Conservation (phyloP, 2,113 vertebrate genomes). For the Piaya cayana region DNA sequence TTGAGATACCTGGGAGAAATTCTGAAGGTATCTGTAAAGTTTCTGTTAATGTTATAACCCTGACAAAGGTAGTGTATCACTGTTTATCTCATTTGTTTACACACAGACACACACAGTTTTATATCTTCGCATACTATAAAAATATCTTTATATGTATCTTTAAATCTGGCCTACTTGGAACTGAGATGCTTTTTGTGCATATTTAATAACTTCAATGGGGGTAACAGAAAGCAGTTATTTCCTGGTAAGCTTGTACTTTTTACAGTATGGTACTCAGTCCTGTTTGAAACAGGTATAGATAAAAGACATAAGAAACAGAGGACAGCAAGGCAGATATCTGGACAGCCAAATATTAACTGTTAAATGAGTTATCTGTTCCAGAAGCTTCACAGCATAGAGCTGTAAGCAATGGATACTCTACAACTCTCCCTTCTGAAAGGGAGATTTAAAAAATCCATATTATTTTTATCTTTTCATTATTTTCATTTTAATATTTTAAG, state of each 20-base stretch:
- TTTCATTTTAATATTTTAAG: constrained; percentile 27
- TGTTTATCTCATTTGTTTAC: not conserved
- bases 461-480: not conserved
- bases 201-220: not conserved
- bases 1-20: not conserved
- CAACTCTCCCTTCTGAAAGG: not conserved
- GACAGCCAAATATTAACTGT: not conserved
- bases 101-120: not conserved
- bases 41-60: not conserved
- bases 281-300: not conserved
- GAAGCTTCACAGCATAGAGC: not conserved
- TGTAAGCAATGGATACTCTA: not conserved
- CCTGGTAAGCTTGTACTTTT: not conserved
- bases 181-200: not conserved
- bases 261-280: not conserved
- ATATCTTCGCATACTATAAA: not conserved
- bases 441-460: not conserved
- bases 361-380: not conserved
- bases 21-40: not conserved
- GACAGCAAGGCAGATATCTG: not conserved
- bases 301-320: not conserved
- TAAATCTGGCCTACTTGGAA: not conserved
- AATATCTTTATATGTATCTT: not conserved
- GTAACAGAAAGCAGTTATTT: not conserved
- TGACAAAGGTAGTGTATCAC: not conserved